A percentile compares a stretch with the other conserved stretches of the same genome.
These are phyloP conservation scores for Pristionchus mayeri DNA, from an alignment of 2,888 invertebrate genomes.

Conservation along the genomic window DNA sequence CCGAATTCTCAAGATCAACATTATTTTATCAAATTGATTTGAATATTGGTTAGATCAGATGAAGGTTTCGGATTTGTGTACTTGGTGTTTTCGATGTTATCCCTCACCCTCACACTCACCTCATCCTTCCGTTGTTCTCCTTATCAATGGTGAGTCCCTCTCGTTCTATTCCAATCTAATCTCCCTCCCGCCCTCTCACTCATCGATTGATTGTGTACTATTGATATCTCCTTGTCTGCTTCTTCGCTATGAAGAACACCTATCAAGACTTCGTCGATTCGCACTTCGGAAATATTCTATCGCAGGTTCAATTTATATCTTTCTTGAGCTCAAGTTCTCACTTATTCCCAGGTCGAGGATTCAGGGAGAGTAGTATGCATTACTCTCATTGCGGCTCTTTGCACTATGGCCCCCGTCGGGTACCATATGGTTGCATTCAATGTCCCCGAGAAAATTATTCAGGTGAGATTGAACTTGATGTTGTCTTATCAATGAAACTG, in stretches of 20 bases:
- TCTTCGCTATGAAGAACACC: not conserved
- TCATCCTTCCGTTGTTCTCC: constrained; percentile 26
- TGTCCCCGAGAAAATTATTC: constrained; percentile 67
- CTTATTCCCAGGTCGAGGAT: constrained; percentile 53
- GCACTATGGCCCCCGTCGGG: constrained; percentile 64
- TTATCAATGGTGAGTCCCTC: constrained; percentile 8
- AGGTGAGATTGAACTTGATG: constrained; percentile 29
- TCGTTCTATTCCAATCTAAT: constrained; percentile 10
- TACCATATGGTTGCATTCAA: constrained; percentile 71
- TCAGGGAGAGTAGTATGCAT: constrained; percentile 63
- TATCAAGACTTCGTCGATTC: constrained; percentile 43
- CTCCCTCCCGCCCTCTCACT: not conserved
- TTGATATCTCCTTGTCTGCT: not conserved
- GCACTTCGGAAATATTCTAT: constrained; percentile 34
- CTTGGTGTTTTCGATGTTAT: too few species aligned
- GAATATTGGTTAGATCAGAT: too few species aligned
- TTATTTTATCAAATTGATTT: too few species aligned
- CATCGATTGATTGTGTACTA: constrained; percentile 34
- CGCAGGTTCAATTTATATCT: constrained; percentile 19
- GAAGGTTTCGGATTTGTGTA: too few species aligned
- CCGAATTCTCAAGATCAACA: too few species aligned
- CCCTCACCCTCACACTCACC: not conserved
- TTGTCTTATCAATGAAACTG: not conserved
- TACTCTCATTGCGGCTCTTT: constrained; percentile 54
- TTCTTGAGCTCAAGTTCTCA: too few species aligned